These are phyloP conservation scores for Nyctibius bracteatus DNA, from an alignment of 2,113 vertebrate species.

Conservation along the genomic window DNA sequence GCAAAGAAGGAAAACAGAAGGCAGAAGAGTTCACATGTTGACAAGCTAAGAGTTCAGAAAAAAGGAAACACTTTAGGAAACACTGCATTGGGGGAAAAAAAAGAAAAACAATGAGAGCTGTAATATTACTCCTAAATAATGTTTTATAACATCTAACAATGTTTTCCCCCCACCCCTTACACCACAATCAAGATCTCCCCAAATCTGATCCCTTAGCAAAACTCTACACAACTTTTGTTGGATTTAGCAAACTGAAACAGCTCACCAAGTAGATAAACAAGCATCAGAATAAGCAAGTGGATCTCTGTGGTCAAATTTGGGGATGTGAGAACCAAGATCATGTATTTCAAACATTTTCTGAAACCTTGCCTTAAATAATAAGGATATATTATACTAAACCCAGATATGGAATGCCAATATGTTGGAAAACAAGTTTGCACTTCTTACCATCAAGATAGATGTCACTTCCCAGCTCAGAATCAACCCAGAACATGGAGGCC, in stretches of 20 bases:
- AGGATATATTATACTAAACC: background rate
- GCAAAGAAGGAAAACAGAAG: background rate
- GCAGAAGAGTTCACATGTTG: background rate
- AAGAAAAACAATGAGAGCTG: background rate
- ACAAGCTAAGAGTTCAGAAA: background rate
- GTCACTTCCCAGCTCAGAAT: conserved; percentile 94
- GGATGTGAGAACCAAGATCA: background rate
- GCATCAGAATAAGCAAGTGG: background rate
- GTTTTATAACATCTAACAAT: background rate
- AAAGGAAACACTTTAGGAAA: background rate
- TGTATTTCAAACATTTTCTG: background rate
- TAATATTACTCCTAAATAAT: background rate
- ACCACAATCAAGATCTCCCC: background rate
- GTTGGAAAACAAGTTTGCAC: background rate
- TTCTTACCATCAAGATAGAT: conserved; percentile 95
- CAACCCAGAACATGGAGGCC: conserved; percentile 97
- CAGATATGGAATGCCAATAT: background rate
- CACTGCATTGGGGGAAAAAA: background rate
- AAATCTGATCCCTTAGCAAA: background rate
- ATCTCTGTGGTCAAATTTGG: background rate
- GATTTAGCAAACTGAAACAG: background rate
- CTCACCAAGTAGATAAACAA: background rate
- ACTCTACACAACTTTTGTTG: background rate
- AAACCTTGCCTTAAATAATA: background rate
- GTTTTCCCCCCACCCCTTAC: accelerated